These are phyloP conservation scores for Halichoerus grypus DNA, from an alignment of 2,113 vertebrate species.

Conservation along the genomic window DNA sequence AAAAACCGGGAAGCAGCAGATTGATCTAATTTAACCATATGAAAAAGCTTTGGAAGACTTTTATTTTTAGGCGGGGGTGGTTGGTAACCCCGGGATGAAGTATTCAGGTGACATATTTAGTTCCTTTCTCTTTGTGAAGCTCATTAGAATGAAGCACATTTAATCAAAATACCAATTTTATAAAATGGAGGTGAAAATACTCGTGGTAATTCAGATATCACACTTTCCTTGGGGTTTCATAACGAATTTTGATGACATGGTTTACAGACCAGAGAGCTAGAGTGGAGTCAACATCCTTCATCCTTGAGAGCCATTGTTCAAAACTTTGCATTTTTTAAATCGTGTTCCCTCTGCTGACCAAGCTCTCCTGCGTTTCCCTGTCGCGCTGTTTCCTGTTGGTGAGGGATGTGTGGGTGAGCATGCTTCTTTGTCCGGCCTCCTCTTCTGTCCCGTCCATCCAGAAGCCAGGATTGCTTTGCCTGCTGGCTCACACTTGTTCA, in stretches of 20 bases:
- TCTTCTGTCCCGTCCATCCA: not conserved
- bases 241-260: conserved; percentile 70
- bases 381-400: not conserved
- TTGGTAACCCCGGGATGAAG: not conserved
- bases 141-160: conserved; percentile 18
- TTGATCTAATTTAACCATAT: conserved; percentile 53
- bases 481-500: not conserved
- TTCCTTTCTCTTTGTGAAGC: conserved; percentile 53
- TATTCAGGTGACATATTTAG: conserved; percentile 52
- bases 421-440: conserved; percentile 6
- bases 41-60: conserved; percentile 39
- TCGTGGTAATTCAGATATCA: conserved; percentile 67
- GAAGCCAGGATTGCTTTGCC: not conserved
- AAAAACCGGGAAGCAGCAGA: conserved; percentile 47
- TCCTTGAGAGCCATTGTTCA: conserved; percentile 1
- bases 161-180: conserved; percentile 70
- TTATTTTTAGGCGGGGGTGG: conserved; percentile 50
- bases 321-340: not conserved
- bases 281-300: not conserved
- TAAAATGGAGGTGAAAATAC: conserved; percentile 52
- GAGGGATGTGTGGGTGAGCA: conserved; percentile 3
- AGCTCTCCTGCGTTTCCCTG: conserved; percentile 34
- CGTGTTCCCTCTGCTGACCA: not conserved
- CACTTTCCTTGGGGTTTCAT: conserved; percentile 73
- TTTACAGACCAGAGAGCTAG: conserved; percentile 67